These are phyloP conservation scores for Leptoclinus maculatus DNA, from an alignment of 2,797 vertebrate genomes.

Conservation along the genomic window DNA sequence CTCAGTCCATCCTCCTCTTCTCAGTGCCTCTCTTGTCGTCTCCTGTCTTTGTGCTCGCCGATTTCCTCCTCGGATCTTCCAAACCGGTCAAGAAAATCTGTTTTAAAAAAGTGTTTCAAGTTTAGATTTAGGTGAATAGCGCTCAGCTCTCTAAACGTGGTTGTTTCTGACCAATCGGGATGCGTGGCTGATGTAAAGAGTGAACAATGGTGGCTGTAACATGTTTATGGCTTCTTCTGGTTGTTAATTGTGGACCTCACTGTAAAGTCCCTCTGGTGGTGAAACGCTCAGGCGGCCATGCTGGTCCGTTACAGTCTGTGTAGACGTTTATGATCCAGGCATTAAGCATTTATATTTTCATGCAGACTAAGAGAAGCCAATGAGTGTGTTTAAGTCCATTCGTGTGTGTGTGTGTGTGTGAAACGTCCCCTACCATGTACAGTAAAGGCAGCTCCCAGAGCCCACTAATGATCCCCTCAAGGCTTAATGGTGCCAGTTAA, in stretches of 20 bases:
- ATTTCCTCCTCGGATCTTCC: neutral
- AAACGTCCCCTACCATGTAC: constrained; percentile 70
- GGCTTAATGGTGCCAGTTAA: constrained; percentile 78
- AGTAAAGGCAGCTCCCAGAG: constrained; percentile 76
- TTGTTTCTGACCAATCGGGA: constrained; percentile 5
- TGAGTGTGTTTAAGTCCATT: constrained; percentile 8
- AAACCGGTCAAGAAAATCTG: neutral
- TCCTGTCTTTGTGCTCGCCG: neutral
- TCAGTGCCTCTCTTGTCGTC: neutral
- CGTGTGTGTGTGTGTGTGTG: constrained; percentile 9
- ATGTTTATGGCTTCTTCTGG: constrained; percentile 26
- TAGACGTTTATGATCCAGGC: neutral
- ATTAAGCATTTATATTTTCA: constrained; percentile 16
- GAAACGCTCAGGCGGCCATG: constrained; percentile 22
- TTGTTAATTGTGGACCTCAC: constrained; percentile 20
- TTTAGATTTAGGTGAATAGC: neutral
- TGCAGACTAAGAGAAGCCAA: constrained; percentile 7
- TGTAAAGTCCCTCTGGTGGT: constrained; percentile 27
- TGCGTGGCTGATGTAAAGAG: neutral
- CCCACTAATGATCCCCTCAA: constrained; percentile 79
- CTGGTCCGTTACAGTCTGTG: constrained; percentile 13
- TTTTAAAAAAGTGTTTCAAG: too few relatives aligned
- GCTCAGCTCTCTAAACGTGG: neutral
- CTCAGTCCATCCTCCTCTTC: constrained; percentile 26
- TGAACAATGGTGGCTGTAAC: neutral